phyloP scores from a whole-genome alignment of 1,140 invertebrate species.

The Ceratoteleas bidentatus region DNA sequence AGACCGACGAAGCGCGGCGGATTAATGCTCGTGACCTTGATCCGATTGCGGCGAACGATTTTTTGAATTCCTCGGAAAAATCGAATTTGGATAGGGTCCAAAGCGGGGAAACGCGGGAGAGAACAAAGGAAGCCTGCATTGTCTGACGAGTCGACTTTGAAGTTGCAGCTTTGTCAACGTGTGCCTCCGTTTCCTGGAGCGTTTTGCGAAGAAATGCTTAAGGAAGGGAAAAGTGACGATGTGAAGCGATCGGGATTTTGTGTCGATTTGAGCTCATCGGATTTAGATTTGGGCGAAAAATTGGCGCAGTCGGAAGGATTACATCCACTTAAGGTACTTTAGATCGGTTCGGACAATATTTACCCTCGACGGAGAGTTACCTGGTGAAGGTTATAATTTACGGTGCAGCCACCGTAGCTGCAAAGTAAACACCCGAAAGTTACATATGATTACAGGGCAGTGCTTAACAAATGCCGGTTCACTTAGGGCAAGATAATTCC shows the following conservation, averaged over 20 bases:
- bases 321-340: constrained; percentile 51
- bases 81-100: not conserved
- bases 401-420: constrained; percentile 5
- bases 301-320: constrained; percentile 36
- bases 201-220: too few species aligned
- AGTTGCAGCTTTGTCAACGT: too few species aligned
- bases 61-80: not conserved
- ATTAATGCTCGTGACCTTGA: constrained; percentile 46
- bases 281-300: constrained; percentile 46
- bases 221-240: too few species aligned
- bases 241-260: constrained; percentile 10
- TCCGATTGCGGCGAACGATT: constrained; percentile 32
- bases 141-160: too few species aligned
- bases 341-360: constrained; percentile 48
- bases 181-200: too few species aligned
- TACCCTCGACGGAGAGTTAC: constrained; percentile 30
- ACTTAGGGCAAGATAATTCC: constrained; percentile 43
- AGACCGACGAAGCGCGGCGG: constrained; percentile 4
- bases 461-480: constrained; percentile 23
- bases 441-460: constrained; percentile 31
- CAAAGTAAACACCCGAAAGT: constrained; percentile 28
- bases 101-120: not conserved
- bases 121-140: not conserved
- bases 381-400: constrained; percentile 32
- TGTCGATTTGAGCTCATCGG: constrained; percentile 39